Conservation (phyloP, 2,888 invertebrate genomes). For the Orthosia gothica region DNA sequence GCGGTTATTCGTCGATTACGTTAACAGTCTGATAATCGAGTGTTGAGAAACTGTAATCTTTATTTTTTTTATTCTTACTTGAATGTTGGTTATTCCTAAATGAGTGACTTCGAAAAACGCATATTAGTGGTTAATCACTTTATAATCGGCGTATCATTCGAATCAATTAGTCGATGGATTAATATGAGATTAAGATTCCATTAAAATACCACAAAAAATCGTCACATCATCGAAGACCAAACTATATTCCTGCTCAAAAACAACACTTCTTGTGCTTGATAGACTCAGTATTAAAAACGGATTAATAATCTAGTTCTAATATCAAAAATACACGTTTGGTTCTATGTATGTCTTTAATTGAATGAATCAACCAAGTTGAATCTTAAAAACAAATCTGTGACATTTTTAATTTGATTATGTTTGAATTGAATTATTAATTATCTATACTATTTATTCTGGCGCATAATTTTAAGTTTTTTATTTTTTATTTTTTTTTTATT, state of each 20-base stretch:
- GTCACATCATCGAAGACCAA: not conserved
- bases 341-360: not conserved
- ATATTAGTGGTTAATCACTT: not conserved
- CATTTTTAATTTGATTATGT: too few relatives aligned
- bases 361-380: not conserved
- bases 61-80: too few relatives aligned
- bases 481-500: too few relatives aligned
- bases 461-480: too few relatives aligned
- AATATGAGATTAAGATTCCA: not conserved
- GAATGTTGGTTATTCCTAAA: not conserved
- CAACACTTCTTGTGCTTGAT: not conserved
- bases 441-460: too few relatives aligned
- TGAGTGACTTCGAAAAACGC: not conserved
- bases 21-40: too few relatives aligned
- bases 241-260: not conserved
- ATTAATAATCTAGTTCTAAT: not conserved
- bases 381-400: not conserved
- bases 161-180: constrained; percentile 10
- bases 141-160: constrained; percentile 21
- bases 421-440: too few relatives aligned
- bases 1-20: too few relatives aligned
- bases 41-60: too few relatives aligned
- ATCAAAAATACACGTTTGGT: not conserved
- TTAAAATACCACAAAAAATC: not conserved
- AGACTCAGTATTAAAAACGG: too few relatives aligned